Percentiles rank a stretch among this genome's conserved stretches.
Conservation (phyloP, 2,888 invertebrate species). For the Platycnemis pennipes region DNA sequence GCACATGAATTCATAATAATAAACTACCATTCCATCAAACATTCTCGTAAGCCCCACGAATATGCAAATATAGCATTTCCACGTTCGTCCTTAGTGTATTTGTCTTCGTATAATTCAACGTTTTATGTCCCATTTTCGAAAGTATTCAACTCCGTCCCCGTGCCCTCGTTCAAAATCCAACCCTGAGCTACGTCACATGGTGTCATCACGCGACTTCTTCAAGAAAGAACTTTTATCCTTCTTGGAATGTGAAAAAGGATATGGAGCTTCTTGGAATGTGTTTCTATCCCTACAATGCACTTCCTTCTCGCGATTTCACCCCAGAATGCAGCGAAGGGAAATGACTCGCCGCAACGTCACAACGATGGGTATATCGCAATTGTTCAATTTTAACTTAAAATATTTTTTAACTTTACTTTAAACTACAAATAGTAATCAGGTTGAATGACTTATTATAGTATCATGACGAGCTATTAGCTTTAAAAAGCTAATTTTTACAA, state of each 20-base stretch:
- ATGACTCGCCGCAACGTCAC: neutral
- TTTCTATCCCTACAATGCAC: too few relatives aligned
- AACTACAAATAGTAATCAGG: too few relatives aligned
- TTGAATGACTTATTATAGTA: too few relatives aligned
- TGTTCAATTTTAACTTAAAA: too few relatives aligned
- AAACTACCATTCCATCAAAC: neutral
- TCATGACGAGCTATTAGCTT: too few relatives aligned
- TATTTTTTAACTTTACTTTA: too few relatives aligned
- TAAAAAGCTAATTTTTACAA: too few relatives aligned
- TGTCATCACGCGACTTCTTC: conserved; percentile 25
- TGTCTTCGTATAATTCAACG: neutral
- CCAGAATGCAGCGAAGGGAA: neutral
- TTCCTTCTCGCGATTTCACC: neutral
- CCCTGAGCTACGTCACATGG: neutral
- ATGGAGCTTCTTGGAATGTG: too few relatives aligned
- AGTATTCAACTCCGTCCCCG: neutral
- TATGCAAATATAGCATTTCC: neutral
- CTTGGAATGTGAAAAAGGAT: too few relatives aligned
- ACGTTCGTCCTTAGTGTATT: neutral
- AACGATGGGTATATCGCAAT: too few relatives aligned
- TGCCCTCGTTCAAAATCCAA: neutral
- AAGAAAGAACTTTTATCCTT: neutral
- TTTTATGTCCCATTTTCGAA: neutral
- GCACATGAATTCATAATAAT: neutral
- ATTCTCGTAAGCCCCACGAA: neutral